phyloP scores from a whole-genome alignment of 2,888 invertebrate species.

The Nemapogon koenigi region DNA sequence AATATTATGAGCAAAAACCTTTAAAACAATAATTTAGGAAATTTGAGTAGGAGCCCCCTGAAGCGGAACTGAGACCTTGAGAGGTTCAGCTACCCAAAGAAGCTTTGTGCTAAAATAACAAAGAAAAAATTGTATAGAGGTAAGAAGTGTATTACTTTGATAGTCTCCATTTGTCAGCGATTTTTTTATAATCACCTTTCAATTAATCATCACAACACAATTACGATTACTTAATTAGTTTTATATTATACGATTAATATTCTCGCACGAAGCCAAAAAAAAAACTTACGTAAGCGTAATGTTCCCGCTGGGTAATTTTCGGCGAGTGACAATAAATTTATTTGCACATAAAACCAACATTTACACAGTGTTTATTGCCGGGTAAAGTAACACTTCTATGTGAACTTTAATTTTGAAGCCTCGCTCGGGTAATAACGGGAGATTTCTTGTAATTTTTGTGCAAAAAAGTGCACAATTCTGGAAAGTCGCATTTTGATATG shows the following conservation, averaged over 20 bases:
- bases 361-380: slow-evolving; percentile 39
- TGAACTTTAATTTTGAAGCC: slow-evolving; percentile 46
- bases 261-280: no score
- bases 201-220: slow-evolving; percentile 39
- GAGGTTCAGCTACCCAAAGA: slow-evolving; percentile 45
- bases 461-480: slow-evolving; percentile 54
- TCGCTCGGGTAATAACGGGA: slow-evolving; percentile 38
- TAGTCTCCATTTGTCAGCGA: slow-evolving; percentile 48
- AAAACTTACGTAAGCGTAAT: no score
- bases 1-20: no score
- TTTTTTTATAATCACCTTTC: slow-evolving; percentile 38
- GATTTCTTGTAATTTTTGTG: slow-evolving; percentile 27
- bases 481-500: slow-evolving; percentile 31
- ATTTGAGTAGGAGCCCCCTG: slow-evolving; percentile 38
- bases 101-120: slow-evolving; percentile 37
- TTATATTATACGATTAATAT: no score
- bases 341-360: slow-evolving; percentile 36
- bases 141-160: slow-evolving; percentile 27
- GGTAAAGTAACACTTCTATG: slow-evolving; percentile 36
- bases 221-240: neutral
- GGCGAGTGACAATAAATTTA: no score
- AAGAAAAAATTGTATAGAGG: slow-evolving; percentile 36
- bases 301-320: no score
- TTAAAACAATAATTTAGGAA: no score
- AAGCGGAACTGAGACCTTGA: slow-evolving; percentile 53